phyloP scores from a whole-genome alignment of 1,140 invertebrate species.

The Drosophila dunni region DNA sequence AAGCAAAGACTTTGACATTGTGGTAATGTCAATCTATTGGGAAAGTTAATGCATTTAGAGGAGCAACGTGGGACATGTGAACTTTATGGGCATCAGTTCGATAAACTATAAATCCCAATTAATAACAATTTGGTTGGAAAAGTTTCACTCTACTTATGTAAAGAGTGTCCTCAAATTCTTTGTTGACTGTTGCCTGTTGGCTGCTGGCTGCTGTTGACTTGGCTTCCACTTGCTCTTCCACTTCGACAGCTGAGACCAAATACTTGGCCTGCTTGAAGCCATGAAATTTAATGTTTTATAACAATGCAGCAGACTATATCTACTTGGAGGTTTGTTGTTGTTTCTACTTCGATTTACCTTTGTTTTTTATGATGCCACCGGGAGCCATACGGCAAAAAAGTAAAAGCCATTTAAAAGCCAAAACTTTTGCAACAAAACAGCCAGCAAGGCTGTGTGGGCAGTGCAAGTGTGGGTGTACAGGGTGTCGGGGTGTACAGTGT shows the following conservation, averaged over 20 bases:
- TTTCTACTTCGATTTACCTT: constrained; percentile 78
- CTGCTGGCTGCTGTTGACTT: neutral
- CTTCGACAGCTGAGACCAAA: constrained; percentile 40
- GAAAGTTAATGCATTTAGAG: constrained; percentile 9
- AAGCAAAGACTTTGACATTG: neutral
- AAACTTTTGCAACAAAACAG: constrained; percentile 67
- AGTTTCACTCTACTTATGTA: constrained; percentile 59
- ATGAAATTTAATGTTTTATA: constrained; percentile 68
- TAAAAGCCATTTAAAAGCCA: constrained; percentile 83
- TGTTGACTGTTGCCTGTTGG: constrained; percentile 1
- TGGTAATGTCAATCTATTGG: neutral
- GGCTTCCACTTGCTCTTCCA: too few relatives aligned
- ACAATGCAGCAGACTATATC: constrained; percentile 25
- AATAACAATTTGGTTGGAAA: constrained; percentile 77
- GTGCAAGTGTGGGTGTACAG: constrained; percentile 36
- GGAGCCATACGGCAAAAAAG: constrained; percentile 79
- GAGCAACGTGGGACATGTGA: constrained; percentile 35
- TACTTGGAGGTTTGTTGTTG: constrained; percentile 21
- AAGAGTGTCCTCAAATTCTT: constrained; percentile 18
- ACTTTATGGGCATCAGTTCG: constrained; percentile 52
- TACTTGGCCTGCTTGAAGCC: constrained; percentile 29
- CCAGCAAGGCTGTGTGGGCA: constrained; percentile 10
- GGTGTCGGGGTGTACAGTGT: constrained; percentile 26
- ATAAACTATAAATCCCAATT: constrained; percentile 81
- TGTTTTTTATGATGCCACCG: constrained; percentile 80